phyloP scores from a whole-genome alignment of 2,888 invertebrate genomes.

The Graphium colonna region DNA sequence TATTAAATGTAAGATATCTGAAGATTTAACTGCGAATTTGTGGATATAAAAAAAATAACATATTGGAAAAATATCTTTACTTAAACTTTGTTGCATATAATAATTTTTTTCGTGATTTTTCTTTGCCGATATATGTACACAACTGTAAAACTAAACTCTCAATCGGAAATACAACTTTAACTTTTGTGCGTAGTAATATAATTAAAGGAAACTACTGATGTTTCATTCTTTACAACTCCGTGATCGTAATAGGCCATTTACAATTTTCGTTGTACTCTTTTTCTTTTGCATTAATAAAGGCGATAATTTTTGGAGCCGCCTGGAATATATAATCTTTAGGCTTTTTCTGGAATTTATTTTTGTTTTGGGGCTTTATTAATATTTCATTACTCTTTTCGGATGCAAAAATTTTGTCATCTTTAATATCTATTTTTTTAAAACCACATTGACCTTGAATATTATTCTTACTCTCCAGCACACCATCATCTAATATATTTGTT shows the following conservation, averaged over 20 bases:
- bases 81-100: no score
- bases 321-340: constrained; percentile 32
- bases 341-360: background rate
- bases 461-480: background rate
- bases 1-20: no score
- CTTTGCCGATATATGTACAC: no score
- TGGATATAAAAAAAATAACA: no score
- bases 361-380: background rate
- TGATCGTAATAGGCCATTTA: background rate
- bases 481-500: constrained; percentile 3
- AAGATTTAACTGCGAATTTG: no score
- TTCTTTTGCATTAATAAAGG: constrained; percentile 52
- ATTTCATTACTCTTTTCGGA: background rate
- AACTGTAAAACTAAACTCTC: no score
- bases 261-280: constrained; percentile 38
- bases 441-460: background rate
- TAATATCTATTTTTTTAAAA: background rate
- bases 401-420: background rate
- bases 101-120: no score
- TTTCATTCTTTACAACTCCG: no score
- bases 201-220: no score
- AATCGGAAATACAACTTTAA: no score
- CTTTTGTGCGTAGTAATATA: no score
- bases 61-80: no score
- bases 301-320: constrained; percentile 45